These are phyloP conservation scores for Macrotus californicus DNA, from an alignment of 2,113 vertebrate genomes.

Conservation along the genomic window DNA sequence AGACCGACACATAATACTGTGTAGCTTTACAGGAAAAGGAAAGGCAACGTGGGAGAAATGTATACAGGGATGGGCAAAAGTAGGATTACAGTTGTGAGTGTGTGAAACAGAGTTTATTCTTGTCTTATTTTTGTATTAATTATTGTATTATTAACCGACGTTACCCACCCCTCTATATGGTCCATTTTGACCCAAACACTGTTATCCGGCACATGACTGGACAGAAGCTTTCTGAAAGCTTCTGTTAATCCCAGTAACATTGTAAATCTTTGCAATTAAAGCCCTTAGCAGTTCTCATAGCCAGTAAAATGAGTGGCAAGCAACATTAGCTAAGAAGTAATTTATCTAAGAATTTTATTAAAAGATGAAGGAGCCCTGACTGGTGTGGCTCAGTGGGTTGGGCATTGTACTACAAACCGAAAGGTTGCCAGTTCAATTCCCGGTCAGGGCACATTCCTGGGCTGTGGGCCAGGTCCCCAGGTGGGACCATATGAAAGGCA, in stretches of 20 bases:
- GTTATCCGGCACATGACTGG: not conserved
- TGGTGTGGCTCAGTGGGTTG: no score
- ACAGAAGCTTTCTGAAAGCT: not conserved
- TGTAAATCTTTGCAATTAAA: not conserved
- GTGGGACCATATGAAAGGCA: no score
- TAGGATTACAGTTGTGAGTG: no score
- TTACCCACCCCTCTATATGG: no score
- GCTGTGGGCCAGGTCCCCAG: no score
- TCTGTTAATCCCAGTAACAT: not conserved
- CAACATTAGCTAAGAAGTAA: not conserved
- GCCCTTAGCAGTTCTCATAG: not conserved
- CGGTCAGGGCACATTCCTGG: no score
- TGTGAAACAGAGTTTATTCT: no score
- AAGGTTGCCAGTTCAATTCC: no score
- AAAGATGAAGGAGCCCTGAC: constrained; percentile 10
- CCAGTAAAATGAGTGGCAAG: not conserved
- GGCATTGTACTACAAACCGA: no score
- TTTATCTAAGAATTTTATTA: not conserved
- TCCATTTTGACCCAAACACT: not conserved
- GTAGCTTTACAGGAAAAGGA: not conserved
- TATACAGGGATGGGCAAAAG: not conserved
- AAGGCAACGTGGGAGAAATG: not conserved
- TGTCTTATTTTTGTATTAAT: no score
- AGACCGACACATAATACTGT: not conserved
- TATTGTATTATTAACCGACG: no score